These are phyloP conservation scores for Drosophila histrio DNA, from an alignment of 2,888 invertebrate species.

Conservation along the genomic window DNA sequence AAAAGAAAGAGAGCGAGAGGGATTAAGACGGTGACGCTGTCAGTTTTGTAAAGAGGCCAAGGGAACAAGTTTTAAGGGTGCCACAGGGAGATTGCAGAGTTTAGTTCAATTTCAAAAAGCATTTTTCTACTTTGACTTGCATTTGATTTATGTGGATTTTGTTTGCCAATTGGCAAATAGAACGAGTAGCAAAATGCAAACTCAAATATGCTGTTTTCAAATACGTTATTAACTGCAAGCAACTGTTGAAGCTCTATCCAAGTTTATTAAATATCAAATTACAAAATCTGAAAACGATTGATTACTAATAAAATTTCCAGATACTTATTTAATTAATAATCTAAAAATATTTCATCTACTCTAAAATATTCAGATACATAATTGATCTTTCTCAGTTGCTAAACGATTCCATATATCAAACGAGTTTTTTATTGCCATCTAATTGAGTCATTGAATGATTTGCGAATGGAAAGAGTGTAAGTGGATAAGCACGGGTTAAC, in stretches of 20 bases:
- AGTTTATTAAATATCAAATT: no score
- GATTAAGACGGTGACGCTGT: constrained; percentile 30
- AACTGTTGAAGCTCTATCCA: neutral
- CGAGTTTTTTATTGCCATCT: constrained; percentile 13
- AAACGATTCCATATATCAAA: neutral
- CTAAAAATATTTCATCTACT: neutral
- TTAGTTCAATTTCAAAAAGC: constrained; percentile 24
- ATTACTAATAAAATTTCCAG: neutral
- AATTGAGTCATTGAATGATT: constrained; percentile 22
- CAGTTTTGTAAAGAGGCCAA: constrained; percentile 61
- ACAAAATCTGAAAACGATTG: neutral
- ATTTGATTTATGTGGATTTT: constrained; percentile 56
- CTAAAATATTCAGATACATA: neutral
- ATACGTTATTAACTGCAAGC: neutral
- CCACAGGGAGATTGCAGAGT: constrained; percentile 6
- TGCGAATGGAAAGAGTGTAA: constrained; percentile 7
- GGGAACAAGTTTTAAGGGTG: constrained; percentile 63
- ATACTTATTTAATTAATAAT: neutral
- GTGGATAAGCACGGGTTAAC: constrained; percentile 9
- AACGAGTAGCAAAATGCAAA: neutral
- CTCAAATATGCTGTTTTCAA: constrained; percentile 13
- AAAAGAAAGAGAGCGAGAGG: constrained; percentile 1
- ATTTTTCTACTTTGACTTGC: constrained; percentile 27
- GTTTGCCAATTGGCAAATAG: constrained; percentile 56
- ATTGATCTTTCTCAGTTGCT: neutral